Evolutionary conservation across 53 echinoderm and acorn worm species (phyloP).

Genomic region (Stichopus horrens): DNA sequence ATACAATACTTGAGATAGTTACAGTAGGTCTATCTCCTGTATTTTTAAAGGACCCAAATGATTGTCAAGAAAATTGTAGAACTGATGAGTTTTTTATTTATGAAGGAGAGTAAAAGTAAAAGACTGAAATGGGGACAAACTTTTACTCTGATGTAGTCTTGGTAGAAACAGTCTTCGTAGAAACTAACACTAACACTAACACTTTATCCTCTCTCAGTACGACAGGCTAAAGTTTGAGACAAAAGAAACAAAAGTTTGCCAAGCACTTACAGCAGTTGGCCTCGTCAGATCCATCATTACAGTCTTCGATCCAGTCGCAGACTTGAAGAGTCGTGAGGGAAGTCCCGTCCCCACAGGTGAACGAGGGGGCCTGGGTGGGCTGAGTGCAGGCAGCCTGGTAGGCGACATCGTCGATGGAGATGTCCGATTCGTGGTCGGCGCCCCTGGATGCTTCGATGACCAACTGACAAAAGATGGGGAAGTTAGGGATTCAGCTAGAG

Average conservation of each 20-base stretch:
- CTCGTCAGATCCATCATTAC: conserved; percentile 72
- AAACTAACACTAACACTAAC: background rate
- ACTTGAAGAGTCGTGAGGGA: conserved; percentile 41
- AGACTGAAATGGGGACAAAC: too few relatives aligned
- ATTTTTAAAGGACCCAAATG: too few relatives aligned
- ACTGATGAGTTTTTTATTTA: too few relatives aligned
- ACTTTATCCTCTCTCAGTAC: too few relatives aligned
- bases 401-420: conserved; percentile 79
- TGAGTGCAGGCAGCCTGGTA: conserved; percentile 73
- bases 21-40: too few relatives aligned
- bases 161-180: background rate
- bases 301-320: conserved; percentile 76
- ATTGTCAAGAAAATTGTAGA: too few relatives aligned
- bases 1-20: too few relatives aligned
- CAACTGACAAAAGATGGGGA: conserved; percentile 22
- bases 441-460: conserved; percentile 75
- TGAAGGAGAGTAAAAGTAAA: too few relatives aligned
- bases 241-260: background rate
- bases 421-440: conserved; percentile 62
- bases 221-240: too few relatives aligned
- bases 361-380: conserved; percentile 65
- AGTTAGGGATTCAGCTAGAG: too few relatives aligned
- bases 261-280: conserved; percentile 69
- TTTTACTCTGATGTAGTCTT: too few relatives aligned
- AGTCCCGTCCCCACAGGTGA: conserved; percentile 54